Base-by-base conservation (phyloP, 2,797 vertebrate species). In the Typhlichthys eigenmanni region DNA sequence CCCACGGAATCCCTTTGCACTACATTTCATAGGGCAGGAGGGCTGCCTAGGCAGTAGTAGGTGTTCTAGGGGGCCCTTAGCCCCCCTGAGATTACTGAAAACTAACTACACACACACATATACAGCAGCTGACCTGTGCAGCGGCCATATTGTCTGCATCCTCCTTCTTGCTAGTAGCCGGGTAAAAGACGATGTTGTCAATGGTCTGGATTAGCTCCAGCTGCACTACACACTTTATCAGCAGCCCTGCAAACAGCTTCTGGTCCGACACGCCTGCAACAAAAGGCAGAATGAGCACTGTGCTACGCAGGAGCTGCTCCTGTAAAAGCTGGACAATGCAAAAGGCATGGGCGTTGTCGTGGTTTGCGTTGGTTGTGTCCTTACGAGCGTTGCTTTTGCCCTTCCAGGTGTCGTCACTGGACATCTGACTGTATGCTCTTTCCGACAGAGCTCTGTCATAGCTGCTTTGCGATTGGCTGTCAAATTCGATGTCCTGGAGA, bases 131-230 rank as follows among this genome's bases (percentile, higher is more conserved):
- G 14, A 98, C 97, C 95, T 98, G 96, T 64, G 96, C 96, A 49
- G 96, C 96, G 16, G 95, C 95, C 94, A 98, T 94, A 86, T 96
- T 96, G 62, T 99, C 96, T 0, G 96, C 97, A 64, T 99, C 97
- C 68, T 99, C 97, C 75, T 97, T 98, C 87, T 97, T 99, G 88
- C 97, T 98, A 2, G 96, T 99, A 7, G 96, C 88, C 2, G 97
- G 97, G 76, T 92, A 99, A 87, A 99, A 99, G 48, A 98, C 97
- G 1, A 99, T 98, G 84, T 96, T 98, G 89, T 99, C 97, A n/a
- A 99, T 94, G 66, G 97, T 97, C 86, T 98, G 97, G 81, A 99
- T 99, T 60, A 99, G 80, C 66, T 99, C 97, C 54, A 99, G 87
- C 87, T 99, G 97, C 0, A 99, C 97, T 56, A 99, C 97, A 53